Evolutionary conservation across 1,140 invertebrate genomes (phyloP).

Genomic region (Bombus turneri): DNA sequence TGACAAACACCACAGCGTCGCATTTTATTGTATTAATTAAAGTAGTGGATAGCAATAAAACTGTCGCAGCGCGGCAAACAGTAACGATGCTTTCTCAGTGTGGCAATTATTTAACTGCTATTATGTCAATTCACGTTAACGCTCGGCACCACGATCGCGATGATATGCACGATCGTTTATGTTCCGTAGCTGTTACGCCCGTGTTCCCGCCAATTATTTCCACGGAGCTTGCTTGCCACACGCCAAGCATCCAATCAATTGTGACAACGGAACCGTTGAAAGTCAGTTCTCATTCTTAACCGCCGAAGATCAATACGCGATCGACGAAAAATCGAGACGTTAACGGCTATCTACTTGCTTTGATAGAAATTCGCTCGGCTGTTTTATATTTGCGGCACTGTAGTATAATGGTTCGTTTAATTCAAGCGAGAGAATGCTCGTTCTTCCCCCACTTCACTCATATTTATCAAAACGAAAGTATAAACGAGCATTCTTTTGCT

Average conservation of each 20-base stretch:
- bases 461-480: too few relatives aligned
- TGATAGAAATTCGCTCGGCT: background rate
- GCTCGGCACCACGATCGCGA: background rate
- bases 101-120: slow-evolving; percentile 34
- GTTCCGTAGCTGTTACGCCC: background rate
- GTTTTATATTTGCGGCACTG: background rate
- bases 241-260: slow-evolving; percentile 22
- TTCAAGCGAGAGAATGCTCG: too few relatives aligned
- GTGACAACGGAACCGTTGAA: background rate
- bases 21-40: slow-evolving; percentile 28
- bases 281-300: background rate
- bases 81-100: background rate
- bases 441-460: too few relatives aligned
- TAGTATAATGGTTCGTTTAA: too few relatives aligned
- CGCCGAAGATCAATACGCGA: background rate
- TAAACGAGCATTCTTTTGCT: too few relatives aligned
- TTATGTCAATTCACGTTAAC: slow-evolving; percentile 33
- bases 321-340: background rate
- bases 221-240: background rate
- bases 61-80: background rate
- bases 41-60: background rate
- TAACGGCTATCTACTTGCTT: background rate
- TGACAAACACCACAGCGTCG: background rate
- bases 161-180: slow-evolving; percentile 10
- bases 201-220: slow-evolving; percentile 34